These are phyloP conservation scores for Chionoecetes opilio DNA, from an alignment of 1,140 invertebrate species.

Conservation along the genomic window DNA sequence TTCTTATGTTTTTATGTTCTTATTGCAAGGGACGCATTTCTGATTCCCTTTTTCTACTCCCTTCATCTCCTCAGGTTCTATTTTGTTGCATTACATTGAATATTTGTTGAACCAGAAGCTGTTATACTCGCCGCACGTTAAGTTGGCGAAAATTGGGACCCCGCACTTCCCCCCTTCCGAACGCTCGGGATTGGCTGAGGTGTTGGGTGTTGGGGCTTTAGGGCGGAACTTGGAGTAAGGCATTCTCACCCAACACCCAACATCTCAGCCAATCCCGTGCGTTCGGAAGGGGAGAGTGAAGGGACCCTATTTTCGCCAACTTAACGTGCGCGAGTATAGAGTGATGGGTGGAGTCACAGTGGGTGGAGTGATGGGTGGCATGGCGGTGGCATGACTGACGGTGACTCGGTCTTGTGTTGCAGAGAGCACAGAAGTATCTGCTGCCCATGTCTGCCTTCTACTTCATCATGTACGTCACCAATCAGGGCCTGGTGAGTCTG, in stretches of 20 bases:
- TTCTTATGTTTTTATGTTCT: too few species aligned
- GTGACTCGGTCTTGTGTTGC: constrained; percentile 50
- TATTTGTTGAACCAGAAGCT: background rate
- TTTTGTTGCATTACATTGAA: background rate
- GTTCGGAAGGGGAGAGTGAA: too few species aligned
- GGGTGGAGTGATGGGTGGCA: background rate
- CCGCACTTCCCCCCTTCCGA: too few species aligned
- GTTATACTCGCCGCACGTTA: too few species aligned
- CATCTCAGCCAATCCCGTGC: background rate
- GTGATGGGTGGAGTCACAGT: too few species aligned
- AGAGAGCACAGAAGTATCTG: constrained; percentile 65
- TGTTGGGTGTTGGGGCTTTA: too few species aligned
- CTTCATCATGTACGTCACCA: constrained; percentile 71
- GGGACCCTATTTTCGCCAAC: too few species aligned
- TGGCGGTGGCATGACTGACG: background rate
- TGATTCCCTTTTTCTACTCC: background rate
- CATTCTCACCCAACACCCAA: too few species aligned
- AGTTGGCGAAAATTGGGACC: too few species aligned
- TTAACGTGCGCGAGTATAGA: too few species aligned
- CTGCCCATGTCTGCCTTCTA: constrained; percentile 62
- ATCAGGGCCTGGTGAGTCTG: constrained; percentile 69
- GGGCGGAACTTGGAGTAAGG: too few species aligned
- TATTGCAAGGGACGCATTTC: background rate
- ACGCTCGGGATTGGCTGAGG: too few species aligned
- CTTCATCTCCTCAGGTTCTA: background rate